phyloP scores from a whole-genome alignment of 2,797 vertebrate species.

The Neosilurus mollespiculum region DNA sequence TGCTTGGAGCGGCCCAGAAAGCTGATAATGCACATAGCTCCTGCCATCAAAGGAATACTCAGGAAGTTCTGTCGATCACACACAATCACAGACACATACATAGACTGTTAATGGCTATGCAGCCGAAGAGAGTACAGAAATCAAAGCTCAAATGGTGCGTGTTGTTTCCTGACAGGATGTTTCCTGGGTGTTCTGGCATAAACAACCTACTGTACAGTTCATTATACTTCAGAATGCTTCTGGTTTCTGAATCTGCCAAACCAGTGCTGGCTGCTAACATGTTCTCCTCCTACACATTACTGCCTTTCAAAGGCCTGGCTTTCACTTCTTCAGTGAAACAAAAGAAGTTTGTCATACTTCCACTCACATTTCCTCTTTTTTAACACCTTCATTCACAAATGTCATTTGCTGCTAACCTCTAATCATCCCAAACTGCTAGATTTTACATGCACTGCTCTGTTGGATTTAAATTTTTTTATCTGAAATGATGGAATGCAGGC shows the following conservation, averaged over 20 bases:
- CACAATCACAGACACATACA: constrained; percentile 29
- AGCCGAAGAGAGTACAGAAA: constrained; percentile 25
- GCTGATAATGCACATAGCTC: constrained; percentile 78
- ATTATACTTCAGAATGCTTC: constrained; percentile 28
- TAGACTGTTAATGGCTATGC: constrained; percentile 19
- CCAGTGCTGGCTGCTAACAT: constrained; percentile 26
- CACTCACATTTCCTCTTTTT: constrained; percentile 12
- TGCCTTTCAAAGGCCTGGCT: constrained; percentile 33
- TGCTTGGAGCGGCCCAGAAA: constrained; percentile 65
- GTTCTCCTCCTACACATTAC: constrained; percentile 47
- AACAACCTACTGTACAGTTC: constrained; percentile 47
- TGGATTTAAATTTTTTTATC: not conserved
- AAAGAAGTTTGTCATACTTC: constrained; percentile 7
- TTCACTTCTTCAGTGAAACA: constrained; percentile 4
- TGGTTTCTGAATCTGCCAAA: constrained; percentile 37
- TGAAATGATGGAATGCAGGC: too few relatives aligned
- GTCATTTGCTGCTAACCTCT: constrained; percentile 45
- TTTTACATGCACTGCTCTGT: not conserved
- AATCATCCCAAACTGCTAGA: constrained; percentile 7
- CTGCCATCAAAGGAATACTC: constrained; percentile 82
- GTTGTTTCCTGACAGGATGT: constrained; percentile 41
- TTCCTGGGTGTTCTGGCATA: constrained; percentile 42
- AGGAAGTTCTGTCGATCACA: constrained; percentile 70
- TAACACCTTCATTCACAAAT: constrained; percentile 33
- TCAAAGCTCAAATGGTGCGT: constrained; percentile 12